A percentile compares a stretch with the other conserved stretches of the same genome.
These are phyloP conservation scores for Dicyrtomina minuta DNA, from an alignment of 2,888 invertebrate species.

Conservation along the genomic window DNA sequence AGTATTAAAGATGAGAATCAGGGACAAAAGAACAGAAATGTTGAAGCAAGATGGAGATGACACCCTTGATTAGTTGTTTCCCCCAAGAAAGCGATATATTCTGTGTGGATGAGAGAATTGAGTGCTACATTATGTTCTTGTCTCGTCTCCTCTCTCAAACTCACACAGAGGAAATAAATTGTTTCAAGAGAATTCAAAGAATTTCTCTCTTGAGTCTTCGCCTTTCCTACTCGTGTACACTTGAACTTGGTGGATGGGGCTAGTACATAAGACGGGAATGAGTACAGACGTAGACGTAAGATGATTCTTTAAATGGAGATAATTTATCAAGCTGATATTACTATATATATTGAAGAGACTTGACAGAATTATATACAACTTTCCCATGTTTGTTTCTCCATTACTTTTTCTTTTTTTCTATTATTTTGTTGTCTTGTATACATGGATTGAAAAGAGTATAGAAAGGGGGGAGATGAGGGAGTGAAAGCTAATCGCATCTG, in stretches of 20 bases:
- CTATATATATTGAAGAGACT: not conserved
- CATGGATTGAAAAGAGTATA: no score
- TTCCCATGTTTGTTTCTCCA: no score
- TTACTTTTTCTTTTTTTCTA: no score
- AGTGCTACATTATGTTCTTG: slow-evolving; percentile 5
- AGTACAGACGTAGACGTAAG: not conserved
- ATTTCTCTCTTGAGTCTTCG: not conserved
- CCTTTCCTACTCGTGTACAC: no score
- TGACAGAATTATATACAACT: not conserved
- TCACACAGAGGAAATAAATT: slow-evolving; percentile 5
- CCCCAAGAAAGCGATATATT: not conserved
- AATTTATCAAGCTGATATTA: slow-evolving; percentile 24
- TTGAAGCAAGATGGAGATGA: not conserved
- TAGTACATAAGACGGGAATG: not conserved
- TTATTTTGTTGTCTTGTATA: no score
- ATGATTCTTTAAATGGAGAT: slow-evolving; percentile 15
- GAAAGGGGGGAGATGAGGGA: not conserved
- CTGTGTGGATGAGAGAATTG: not conserved
- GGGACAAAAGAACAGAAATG: not conserved
- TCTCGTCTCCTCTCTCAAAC: not conserved
- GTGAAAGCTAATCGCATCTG: slow-evolving; percentile 11
- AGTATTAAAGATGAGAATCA: no score
- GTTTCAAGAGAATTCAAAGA: slow-evolving; percentile 5
- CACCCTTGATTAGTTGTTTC: not conserved
- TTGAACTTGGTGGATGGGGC: no score